These are phyloP conservation scores for Chrysolina americana DNA, from an alignment of 2,888 invertebrate species.

Conservation along the genomic window DNA sequence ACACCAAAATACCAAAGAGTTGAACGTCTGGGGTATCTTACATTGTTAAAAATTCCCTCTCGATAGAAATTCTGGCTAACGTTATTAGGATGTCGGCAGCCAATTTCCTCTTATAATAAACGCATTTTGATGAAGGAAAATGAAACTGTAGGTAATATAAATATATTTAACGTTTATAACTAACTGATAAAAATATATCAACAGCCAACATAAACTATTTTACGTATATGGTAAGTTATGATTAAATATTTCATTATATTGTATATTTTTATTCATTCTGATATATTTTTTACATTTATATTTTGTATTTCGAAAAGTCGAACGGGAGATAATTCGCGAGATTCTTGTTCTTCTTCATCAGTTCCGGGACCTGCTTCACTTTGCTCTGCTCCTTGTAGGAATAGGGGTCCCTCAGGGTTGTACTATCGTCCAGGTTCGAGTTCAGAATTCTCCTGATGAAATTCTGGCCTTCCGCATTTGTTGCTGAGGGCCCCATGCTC, in stretches of 20 bases:
- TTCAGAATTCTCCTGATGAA: conserved; percentile 73
- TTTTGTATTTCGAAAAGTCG: conserved; percentile 58
- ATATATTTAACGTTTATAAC: conserved; percentile 10
- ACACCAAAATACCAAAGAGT: too few species aligned
- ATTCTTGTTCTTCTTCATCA: conserved; percentile 66
- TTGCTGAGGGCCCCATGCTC: conserved; percentile 50
- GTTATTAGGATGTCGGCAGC: too few species aligned
- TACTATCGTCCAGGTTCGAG: conserved; percentile 70
- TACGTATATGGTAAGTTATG: conserved; percentile 17
- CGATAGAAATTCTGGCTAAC: too few species aligned
- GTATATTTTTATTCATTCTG: conserved; percentile 10
- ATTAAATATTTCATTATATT: conserved; percentile 10
- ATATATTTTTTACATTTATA: conserved; percentile 45
- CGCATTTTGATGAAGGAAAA: not conserved
- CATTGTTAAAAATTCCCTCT: too few species aligned
- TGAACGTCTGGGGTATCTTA: too few species aligned
- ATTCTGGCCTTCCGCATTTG: conserved; percentile 59
- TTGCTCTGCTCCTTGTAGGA: conserved; percentile 71
- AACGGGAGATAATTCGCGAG: conserved; percentile 51
- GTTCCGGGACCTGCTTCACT: conserved; percentile 57
- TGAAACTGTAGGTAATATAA: conserved; percentile 8
- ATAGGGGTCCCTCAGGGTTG: conserved; percentile 68
- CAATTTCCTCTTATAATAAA: not conserved
- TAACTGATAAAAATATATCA: conserved; percentile 14
- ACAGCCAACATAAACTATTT: conserved; percentile 19